Conservation (phyloP, 2,797 vertebrate genomes). For the Esox lucius region DNA sequence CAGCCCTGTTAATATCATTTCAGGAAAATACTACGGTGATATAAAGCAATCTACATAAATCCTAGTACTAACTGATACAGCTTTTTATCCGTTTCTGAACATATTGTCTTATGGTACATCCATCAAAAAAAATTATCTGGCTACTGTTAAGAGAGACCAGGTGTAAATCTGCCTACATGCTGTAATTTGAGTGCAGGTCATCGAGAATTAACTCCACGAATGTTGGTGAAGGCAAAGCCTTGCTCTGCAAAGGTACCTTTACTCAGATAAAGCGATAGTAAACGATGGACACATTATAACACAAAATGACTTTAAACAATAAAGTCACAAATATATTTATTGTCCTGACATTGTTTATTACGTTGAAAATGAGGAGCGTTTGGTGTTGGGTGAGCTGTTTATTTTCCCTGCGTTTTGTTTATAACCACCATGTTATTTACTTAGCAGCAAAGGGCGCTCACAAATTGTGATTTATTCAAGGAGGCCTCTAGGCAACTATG, state of each 20-base stretch:
- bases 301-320: conserved; percentile 11
- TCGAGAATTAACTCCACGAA: background rate
- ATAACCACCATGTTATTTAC: conserved; percentile 32
- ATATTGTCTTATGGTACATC: conserved; percentile 40
- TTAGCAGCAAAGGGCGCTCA: conserved; percentile 23
- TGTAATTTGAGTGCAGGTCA: background rate
- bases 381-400: conserved; percentile 42
- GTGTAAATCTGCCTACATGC: conserved; percentile 34
- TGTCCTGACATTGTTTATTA: conserved; percentile 31
- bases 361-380: conserved; percentile 31
- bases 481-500: conserved; percentile 22
- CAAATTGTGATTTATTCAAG: conserved; percentile 49
- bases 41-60: conserved; percentile 37
- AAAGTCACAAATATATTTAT: conserved; percentile 37
- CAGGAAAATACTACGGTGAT: conserved; percentile 50
- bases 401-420: conserved; percentile 42
- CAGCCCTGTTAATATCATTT: conserved; percentile 22
- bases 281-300: background rate
- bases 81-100: conserved; percentile 49
- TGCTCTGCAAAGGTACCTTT: conserved; percentile 6
- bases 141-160: conserved; percentile 35
- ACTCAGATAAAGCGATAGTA: background rate
- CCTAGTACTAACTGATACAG: conserved; percentile 3
- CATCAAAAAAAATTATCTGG: conserved; percentile 37
- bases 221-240: background rate